Evolutionary conservation across 2,113 vertebrate species (phyloP), one percentile per base, ranked within the genome.

Genomic region (Marmota flaviventris): DNA sequence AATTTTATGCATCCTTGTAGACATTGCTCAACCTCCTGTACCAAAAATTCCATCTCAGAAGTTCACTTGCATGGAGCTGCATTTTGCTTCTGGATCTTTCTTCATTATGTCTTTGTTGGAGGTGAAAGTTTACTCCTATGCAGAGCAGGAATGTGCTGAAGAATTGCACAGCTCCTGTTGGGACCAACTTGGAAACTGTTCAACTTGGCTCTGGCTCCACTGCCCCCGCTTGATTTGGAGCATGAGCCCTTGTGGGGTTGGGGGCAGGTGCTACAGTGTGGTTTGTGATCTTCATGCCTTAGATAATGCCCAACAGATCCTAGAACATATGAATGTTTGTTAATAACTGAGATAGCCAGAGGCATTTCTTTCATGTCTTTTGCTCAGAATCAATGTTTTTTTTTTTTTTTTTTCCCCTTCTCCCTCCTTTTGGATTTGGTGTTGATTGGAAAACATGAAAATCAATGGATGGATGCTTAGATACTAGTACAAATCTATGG

Each of bases 361-460:
- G 76, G 45, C 51, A 7, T 8, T 25, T 78, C 25, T 56, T 89
- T 77, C 7, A 9, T n/a, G 20, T 63, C 22, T 93, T 83, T 94
- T 61, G n/a, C n/a, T 92, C 84, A 17, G 34, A 85, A 69, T 96
- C 96, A 90, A 48, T 37, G 3, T n/a, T 34, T 85, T 27, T 20
- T 1, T 37, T 37, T 37, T 37, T 39, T 39, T 53, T 53, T 12
- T 45, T 9, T 0, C 45, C 45, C 45, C 13, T 20, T 0, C 25
- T 27, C 13, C 22, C 9, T 39, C 17, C 77, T n/a, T 72, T 93
- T 77, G 65, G 29, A 39, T 29, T 45, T 75, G 45, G 5, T 25
- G 20, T 85, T 84, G 93, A 95, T 32, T 81, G 90, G 51, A 85
- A 97, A 95, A 37, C 72, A 34, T 73, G 89, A 53, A 92, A 93